Percentiles rank a stretch among this genome's conserved stretches.
Evolutionary conservation across 2,113 vertebrate genomes (phyloP).

Genomic region (Bubo bubo): DNA sequence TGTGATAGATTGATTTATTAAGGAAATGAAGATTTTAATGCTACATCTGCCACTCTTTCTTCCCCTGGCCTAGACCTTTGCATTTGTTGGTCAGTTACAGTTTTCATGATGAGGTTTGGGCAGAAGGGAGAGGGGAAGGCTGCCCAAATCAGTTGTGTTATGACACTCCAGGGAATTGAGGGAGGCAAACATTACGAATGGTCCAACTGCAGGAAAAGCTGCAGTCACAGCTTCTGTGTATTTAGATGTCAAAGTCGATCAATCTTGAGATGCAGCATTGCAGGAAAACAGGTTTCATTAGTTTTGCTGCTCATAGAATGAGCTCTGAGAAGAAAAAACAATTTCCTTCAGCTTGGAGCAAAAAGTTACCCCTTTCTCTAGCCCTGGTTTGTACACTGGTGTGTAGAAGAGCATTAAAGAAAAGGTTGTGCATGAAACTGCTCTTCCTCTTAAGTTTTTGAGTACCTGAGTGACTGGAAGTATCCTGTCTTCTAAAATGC

Average conservation of each 20-base stretch:
- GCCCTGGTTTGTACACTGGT: not conserved
- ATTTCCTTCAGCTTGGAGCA: not conserved
- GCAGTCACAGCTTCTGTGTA: not conserved
- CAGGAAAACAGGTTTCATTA: not conserved
- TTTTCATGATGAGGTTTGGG: not conserved
- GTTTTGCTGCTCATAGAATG: not conserved
- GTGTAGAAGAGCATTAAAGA: not conserved
- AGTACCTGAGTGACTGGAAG: not conserved
- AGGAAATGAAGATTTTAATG: not conserved
- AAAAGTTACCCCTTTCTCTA: not conserved
- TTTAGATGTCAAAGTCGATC: constrained; percentile 22
- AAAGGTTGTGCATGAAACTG: not conserved
- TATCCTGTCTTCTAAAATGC: not conserved
- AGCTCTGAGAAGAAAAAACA: not conserved
- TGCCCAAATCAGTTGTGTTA: not conserved
- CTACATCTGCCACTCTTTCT: not conserved
- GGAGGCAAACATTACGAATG: not conserved
- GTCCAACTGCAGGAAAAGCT: not conserved
- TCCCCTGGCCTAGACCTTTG: not conserved
- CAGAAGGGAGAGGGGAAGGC: not conserved
- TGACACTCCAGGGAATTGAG: not conserved
- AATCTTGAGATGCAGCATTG: not conserved
- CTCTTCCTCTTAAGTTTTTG: not conserved
- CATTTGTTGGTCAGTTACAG: not conserved
- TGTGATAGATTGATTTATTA: not conserved